Base-by-base conservation (phyloP, 53 echinoderm and acorn worm species). In the Crossaster papposus region DNA sequence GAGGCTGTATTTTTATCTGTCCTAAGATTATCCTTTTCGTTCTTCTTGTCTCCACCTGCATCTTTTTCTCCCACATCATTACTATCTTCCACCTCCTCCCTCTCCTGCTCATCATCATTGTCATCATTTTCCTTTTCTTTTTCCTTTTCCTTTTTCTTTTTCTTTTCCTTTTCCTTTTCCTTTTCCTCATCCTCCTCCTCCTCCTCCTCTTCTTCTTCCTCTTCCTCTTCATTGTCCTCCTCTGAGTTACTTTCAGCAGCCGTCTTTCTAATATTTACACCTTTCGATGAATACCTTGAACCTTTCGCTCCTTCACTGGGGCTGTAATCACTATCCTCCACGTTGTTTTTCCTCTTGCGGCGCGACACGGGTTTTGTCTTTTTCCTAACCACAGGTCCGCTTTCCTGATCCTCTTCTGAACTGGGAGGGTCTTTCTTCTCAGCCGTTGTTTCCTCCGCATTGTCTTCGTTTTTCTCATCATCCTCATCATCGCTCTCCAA, bases 401-500 rank as follows among this genome's bases (percentile, higher is more conserved):
- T 90, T 62, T 80, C 92, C 22, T 84, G 54, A 1, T 79, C 90
- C 74, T 78, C 83, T 1, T 51, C 68, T 23, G 90, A 79, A 76
- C 72, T 83, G 33, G 53, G n/a, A 17, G 30, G 7, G 62, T 72
- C 83, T 29, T 54, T 24, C 73, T 77, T 92, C 77, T 20, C 30
- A 30, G 50, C 81, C 35, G 28, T 14, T 23, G 62, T 53, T 58
- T 80, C 54, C 72, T 89, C 68, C 4, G 76, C 86, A 9, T 38
- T 64, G 22, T 84, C 75, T 33, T 84, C 36, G 44, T 80, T 50
- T 24, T n/a, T n/a, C n/a, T 64, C 91, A 6, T 91, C 92, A 11
- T 93, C 93, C 9, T 93, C 93, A 10, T 94, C 93, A 38, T 96
- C 96, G 53, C 96, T 96, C 70, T 94, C 92, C 65, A 96, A 91